These are phyloP conservation scores for Drosophila lacicola DNA, from an alignment of 2,888 invertebrate genomes.

Conservation along the genomic window DNA sequence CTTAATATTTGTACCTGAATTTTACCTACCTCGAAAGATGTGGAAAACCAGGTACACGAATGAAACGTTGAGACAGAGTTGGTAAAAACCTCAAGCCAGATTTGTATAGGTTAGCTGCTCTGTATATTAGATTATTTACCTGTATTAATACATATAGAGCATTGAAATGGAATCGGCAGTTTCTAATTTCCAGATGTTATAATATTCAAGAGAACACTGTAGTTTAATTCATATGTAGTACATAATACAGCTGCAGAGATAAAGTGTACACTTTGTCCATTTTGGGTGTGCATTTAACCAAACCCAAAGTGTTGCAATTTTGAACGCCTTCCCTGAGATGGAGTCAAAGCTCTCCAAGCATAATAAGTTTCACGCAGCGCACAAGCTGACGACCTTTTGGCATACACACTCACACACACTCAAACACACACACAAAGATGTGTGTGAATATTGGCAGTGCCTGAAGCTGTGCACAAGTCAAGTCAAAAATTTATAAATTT, in stretches of 20 bases:
- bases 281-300: conserved; percentile 49
- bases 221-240: background rate
- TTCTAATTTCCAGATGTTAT: too few species aligned
- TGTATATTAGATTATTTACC: too few species aligned
- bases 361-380: conserved; percentile 66
- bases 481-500: conserved; percentile 65
- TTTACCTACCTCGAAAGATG: too few species aligned
- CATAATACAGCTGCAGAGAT: conserved; percentile 21
- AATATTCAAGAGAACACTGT: background rate
- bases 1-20: too few species aligned
- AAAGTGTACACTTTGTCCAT: conserved; percentile 10
- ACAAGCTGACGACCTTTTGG: conserved; percentile 69
- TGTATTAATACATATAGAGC: too few species aligned
- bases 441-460: conserved; percentile 53
- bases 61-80: too few species aligned
- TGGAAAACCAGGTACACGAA: too few species aligned
- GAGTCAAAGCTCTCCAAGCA: conserved; percentile 18
- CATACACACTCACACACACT: conserved; percentile 41
- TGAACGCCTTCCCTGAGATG: conserved; percentile 50
- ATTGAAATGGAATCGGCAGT: too few species aligned
- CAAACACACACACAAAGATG: conserved; percentile 23
- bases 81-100: too few species aligned
- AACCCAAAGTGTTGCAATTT: conserved; percentile 55
- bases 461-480: conserved; percentile 54
- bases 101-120: too few species aligned